Evolutionary conservation across 1,140 invertebrate genomes (phyloP).

Genomic region (Eulimnadia texana): DNA sequence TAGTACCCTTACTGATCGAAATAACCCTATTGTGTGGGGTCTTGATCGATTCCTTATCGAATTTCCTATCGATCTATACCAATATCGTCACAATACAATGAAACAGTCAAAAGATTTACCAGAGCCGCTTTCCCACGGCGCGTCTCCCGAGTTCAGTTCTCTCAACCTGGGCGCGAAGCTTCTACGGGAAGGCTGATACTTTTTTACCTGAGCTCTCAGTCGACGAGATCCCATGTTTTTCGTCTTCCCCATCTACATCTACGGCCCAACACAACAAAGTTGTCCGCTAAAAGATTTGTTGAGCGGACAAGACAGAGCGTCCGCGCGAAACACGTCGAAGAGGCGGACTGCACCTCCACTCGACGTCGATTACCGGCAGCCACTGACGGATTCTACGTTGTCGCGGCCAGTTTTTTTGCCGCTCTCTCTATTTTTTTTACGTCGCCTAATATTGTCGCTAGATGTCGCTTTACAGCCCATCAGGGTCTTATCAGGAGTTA

Average conservation of each 20-base stretch:
- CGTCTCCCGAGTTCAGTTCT: slow-evolving; percentile 17
- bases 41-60: background rate
- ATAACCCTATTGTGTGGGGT: background rate
- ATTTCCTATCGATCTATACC: background rate
- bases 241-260: background rate
- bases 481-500: too few species aligned
- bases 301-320: background rate
- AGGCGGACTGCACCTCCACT: background rate
- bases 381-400: background rate
- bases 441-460: too few species aligned
- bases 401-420: background rate
- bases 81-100: background rate
- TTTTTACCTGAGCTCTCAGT: slow-evolving; percentile 15
- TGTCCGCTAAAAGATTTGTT: background rate
- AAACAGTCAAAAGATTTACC: background rate
- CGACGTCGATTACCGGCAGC: background rate
- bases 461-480: too few species aligned
- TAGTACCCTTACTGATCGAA: background rate
- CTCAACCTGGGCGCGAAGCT: slow-evolving; percentile 14
- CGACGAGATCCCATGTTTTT: slow-evolving; percentile 10
- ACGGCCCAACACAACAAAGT: too few species aligned
- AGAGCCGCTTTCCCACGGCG: slow-evolving; percentile 11
- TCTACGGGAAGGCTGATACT: slow-evolving; percentile 12
- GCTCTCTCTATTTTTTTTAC: too few species aligned
- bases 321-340: background rate